Base-by-base conservation (phyloP, 2,113 vertebrate species). In the Chamaetylas fuelleborni region DNA sequence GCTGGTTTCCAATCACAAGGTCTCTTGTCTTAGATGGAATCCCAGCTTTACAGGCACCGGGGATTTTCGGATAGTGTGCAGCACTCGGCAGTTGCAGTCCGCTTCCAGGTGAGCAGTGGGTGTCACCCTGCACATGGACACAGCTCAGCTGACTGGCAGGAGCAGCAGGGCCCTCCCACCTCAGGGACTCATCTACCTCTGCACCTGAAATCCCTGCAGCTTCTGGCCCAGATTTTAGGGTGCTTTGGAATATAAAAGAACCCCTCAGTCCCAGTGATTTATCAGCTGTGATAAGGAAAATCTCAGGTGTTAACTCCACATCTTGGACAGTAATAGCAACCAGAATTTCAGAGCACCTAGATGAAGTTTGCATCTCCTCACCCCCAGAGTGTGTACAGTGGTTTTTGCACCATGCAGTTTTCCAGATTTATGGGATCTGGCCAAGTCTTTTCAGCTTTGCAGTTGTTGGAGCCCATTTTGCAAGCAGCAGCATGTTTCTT, bases 11-110 rank as follows among this genome's bases (percentile, higher is more conserved):
- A 91, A 3, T 85, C 90, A 85, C 66, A 53, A 50, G 78, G 73
- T 95, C 73, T 95, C 73, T 90, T 95, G 78, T 88, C 92, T 94
- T 93, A 78, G 69, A 90, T 94, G 87, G 62, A 89, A 81, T 91
- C 64, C 78, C 84, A 87, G 85, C 74, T 93, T 73, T 83, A 72
- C 81, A 94, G 87, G 77, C 58, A 89, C 65, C 38, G 62, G 85
- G 64, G 78, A 72, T 70, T 91, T 87, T 87, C 16, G 9, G 84
- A 57, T 95, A 91, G 81, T 54, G 51, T 62, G 65, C 92, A 91
- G 85, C 81, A 78, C 78, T 57, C 25, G 5, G 10, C 73, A 70
- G 54, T 78, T 89, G 84, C 78, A 73, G 64, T 74, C 29, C 71
- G 48, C 92, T 87, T 81, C 67, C 73, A 93, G 85, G 90, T 91